Evolutionary conservation across 2,888 invertebrate species (phyloP), one percentile per base, ranked within the genome.

Genomic region (Caenorhabditis becei): DNA sequence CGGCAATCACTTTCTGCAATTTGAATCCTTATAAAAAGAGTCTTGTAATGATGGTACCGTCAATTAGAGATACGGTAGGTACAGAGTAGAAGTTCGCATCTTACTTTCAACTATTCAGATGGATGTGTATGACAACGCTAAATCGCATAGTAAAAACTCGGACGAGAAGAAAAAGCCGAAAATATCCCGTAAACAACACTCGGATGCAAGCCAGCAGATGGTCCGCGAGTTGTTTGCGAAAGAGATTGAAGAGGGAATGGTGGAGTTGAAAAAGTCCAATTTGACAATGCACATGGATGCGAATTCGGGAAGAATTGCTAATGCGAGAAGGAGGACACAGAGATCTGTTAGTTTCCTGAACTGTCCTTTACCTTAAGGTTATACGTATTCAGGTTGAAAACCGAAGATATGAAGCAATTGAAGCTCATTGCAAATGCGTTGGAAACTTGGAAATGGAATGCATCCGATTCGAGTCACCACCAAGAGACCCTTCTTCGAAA

Each of bases 61-160:
- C 85, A 0, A 86, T 87, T 44, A 51, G 86, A 35, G 87, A 87
- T 70, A 87, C 87, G 80, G 87, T 87, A 69, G 53, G 10, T 32
- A 7, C 32, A 4, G 10, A 7, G 4, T 11, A 7, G 11, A 14
- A 41, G 2, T 14, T 41, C 11, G 14, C 2, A 7, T 7, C 14
- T 41, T 41, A 14, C 2, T 41, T 16, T 16, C 18, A 24, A 37
- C 11, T 63, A 32, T 44, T n/a, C 32, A 87, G 87, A 87, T 87
- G 86, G 87, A 87, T 62, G 87, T 87, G 14, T 87, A 87, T 71
- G 87, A 87, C 71, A 87, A 87, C 32, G 87, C 87, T 5, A 87
- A 87, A 66, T 63, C 83, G 11, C 83, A 80, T 62, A 84, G 84
- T 32, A 87, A 87, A 77, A 49, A 63, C 14, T 67, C 66, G 20